Base-by-base conservation (phyloP, 2,113 vertebrate species). In the Heterochromis multidens region DNA sequence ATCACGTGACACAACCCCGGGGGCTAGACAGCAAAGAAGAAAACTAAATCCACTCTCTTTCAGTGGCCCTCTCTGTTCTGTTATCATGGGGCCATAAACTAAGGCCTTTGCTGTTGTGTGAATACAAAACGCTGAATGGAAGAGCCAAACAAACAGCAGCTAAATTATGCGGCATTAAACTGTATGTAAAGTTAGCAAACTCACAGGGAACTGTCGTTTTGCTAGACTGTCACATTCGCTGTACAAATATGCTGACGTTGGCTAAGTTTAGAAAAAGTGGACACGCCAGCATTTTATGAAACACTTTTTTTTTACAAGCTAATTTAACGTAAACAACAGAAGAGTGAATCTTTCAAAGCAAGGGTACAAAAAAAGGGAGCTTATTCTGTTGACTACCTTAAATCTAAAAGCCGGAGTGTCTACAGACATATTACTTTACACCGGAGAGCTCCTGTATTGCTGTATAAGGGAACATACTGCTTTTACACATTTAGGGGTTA, bases 1-100 rank as follows among this genome's bases (percentile, higher is more conserved):
- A 85, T 80, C 78, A 90, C 61, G 79, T 87, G 86, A 93, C 83
- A 56, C 10, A 2, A 11, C 60, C 81, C 77, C 21, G 25, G 29
- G 80, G 23, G 2, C n/a, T 17, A 83, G 16, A 60, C 7, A 35
- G 40, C 4, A 31, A 87, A 80, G 29, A 63, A 35, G 56, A 37
- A 60, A 0, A 74, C 46, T 52, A 2, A 7, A 31, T 52, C 67
- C 17, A 54, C 19, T 54, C 27, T 52, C 31, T 19, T 33, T 54
- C 70, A 74, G 27, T 29, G 43, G 25, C 25, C 19, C 27, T 74
- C 17, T 19, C 0, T 13, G 46, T 33, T 54, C 46, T 54, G 27
- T n/a, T 74, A 54, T 31, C 70, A 57, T 23, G 11, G 19, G 21
- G 23, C 7, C 0, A 35, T 2, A 74, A 31, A 52, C 29, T 49